Base-by-base conservation (phyloP, 2,797 vertebrate species). In the Halcyon smyrnensis region DNA sequence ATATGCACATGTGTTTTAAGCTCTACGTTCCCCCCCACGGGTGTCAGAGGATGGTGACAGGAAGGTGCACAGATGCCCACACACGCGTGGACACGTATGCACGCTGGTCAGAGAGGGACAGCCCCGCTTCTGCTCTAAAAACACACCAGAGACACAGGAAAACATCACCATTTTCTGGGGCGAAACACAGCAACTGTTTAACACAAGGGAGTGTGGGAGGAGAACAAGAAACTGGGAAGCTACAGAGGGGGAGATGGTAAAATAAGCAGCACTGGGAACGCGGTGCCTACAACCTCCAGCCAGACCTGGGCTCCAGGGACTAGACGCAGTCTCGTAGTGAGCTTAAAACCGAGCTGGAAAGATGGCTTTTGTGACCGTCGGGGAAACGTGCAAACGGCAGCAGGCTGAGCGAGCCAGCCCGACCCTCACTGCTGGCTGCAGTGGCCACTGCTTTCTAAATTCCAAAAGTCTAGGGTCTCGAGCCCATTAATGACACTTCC, bases 1-100 rank as follows among this genome's bases (percentile, higher is more conserved):
- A 87, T 28, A 94, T 15, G 60, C 86, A 93, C 94, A 87, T 67
- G 91, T 64, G 90, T 74, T 87, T 74, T 6, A 54, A 91, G 84
- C 23, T 30, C 5, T 24, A 62, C 51, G 56, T 37, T 73, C 56
- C 84, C 77, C 41, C 41, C 60, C 43, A 25, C 1, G 5, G 10
- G 4, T 27, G 84, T 5, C 9, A 46, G 17, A 56, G 39, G 62
- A 3, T 9, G 5, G 18, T 2, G 1, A 4, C 0, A 15, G 3
- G 2, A 36, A 71, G 59, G 39, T 5, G 71, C 77, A 27, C 28
- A 1, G 4, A 51, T 15, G 48, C 28, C 32, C 4, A 64, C 79
- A 79, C 78, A 64, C 1, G 0, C 4, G 1, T 19, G 80, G 36
- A 34, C 76, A 21, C 19, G 0, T 1, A 11, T 5, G 57, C 19